Evolutionary conservation across 2,113 vertebrate genomes (phyloP).

Genomic region (Ondatra zibethicus): DNA sequence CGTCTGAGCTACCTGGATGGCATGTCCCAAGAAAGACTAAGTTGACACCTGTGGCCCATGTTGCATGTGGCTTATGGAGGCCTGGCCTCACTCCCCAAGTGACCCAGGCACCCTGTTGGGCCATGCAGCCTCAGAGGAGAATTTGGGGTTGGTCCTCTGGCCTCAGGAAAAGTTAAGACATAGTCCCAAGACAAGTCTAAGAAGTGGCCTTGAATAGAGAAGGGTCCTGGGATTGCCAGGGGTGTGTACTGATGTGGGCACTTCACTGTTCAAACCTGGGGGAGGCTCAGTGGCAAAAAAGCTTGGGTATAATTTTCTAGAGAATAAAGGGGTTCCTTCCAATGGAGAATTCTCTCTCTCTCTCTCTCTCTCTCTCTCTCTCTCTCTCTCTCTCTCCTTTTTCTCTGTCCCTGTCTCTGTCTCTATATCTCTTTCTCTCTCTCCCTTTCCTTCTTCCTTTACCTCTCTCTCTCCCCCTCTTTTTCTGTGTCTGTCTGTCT

Average conservation of each 20-base stretch:
- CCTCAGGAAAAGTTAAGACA: background rate
- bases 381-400: background rate
- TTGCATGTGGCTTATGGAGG: rapidly evolving
- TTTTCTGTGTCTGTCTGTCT: background rate
- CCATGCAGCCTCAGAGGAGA: background rate
- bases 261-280: background rate
- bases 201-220: background rate
- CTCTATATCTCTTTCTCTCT: background rate
- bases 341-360: background rate
- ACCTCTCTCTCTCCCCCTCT: rapidly evolving
- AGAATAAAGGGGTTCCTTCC: background rate
- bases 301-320: background rate
- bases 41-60: rapidly evolving
- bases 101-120: background rate
- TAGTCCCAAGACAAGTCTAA: background rate
- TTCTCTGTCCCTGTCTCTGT: no score
- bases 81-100: background rate
- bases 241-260: rapidly evolving
- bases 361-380: background rate
- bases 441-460: background rate
- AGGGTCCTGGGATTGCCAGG: background rate
- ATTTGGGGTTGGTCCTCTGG: background rate
- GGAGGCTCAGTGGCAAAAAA: background rate
- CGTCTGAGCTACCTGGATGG: constrained; percentile 88
- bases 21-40: rapidly evolving